phyloP scores from a whole-genome alignment of 2,797 vertebrate species.

The Eupleurogrammus muticus region DNA sequence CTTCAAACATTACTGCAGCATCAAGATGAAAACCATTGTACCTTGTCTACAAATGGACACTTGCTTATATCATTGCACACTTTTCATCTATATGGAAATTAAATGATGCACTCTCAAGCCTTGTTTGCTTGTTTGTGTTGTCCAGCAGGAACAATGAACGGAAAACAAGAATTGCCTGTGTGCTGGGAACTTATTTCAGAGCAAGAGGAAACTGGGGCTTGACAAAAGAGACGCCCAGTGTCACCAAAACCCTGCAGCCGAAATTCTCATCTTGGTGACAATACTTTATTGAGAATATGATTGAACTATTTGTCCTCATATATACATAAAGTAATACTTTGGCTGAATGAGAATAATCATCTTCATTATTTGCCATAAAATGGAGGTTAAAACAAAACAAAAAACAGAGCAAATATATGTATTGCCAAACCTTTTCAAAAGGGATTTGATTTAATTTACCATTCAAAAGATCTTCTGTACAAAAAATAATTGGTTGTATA shows the following conservation, averaged over 20 bases:
- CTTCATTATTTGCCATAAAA: not conserved
- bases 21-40: conserved; percentile 82
- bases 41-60: conserved; percentile 81
- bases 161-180: conserved; percentile 77
- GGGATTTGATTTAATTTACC: not conserved
- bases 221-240: conserved; percentile 66
- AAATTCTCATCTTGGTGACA: conserved; percentile 60
- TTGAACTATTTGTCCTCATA: conserved; percentile 49
- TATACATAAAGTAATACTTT: conserved; percentile 26
- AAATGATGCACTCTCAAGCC: conserved; percentile 73
- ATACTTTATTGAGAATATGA: conserved; percentile 37
- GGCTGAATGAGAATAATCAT: not conserved
- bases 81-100: conserved; percentile 87
- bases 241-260: conserved; percentile 53
- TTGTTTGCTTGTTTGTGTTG: conserved; percentile 81
- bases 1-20: conserved; percentile 76
- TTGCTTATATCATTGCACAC: conserved; percentile 80
- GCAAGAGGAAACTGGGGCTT: conserved; percentile 50
- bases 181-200: conserved; percentile 69
- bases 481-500: not conserved
- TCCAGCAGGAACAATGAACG: conserved; percentile 72
- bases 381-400: not conserved
- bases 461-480: not conserved
- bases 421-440: not conserved
- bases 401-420: not conserved